Percentiles rank a stretch among this genome's conserved stretches.
These are phyloP conservation scores for Nannobrachium achirus DNA, from an alignment of 2,113 vertebrate species.

Conservation along the genomic window DNA sequence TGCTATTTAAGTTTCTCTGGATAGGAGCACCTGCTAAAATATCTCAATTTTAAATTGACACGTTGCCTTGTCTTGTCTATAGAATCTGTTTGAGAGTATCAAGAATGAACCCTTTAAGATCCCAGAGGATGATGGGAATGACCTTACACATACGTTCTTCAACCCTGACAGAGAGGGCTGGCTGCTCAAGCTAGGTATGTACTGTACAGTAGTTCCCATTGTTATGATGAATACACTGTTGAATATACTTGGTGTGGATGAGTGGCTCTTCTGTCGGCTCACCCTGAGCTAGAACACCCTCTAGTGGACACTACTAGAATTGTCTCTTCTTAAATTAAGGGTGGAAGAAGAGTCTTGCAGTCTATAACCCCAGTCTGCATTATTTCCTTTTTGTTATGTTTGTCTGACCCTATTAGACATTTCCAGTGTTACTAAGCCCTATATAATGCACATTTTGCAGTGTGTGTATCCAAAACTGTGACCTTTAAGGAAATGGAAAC, in stretches of 20 bases:
- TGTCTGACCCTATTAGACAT: not conserved
- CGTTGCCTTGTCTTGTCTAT: conserved; percentile 30
- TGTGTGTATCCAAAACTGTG: too few species aligned
- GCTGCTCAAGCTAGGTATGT: conserved; percentile 93
- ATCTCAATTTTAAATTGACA: too few species aligned
- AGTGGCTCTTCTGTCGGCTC: not conserved
- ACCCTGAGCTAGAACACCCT: conserved; percentile 13
- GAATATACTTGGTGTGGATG: not conserved
- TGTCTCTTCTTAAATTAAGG: not conserved
- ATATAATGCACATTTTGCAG: too few species aligned
- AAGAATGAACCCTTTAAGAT: conserved; percentile 98
- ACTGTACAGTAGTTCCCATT: not conserved
- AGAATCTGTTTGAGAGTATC: conserved; percentile 98
- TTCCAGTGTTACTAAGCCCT: not conserved
- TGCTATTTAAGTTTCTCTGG: too few species aligned
- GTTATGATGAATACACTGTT: not conserved
- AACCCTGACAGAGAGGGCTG: conserved; percentile 97
- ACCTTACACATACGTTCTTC: conserved; percentile 98
- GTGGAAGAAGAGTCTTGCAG: not conserved
- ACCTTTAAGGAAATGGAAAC: too few species aligned
- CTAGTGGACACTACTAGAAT: conserved; percentile 27
- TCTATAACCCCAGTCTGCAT: not conserved
- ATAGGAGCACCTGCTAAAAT: too few species aligned
- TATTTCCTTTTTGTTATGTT: too few species aligned
- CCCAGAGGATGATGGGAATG: conserved; percentile 95